Conservation (phyloP, 2,888 invertebrate species). For the Conops quadrifasciatus region DNA sequence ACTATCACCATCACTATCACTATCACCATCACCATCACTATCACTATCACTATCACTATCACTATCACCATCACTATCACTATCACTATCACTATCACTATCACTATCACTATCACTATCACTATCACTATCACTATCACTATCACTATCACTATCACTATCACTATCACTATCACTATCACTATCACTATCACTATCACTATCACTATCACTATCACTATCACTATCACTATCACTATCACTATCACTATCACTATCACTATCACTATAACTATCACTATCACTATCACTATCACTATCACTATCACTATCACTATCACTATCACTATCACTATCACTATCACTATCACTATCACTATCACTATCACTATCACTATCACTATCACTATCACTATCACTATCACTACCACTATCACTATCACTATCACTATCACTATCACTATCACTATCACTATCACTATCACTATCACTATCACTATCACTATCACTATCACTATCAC, state of each 20-base stretch:
- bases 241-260: constrained; percentile 3
- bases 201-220: background rate
- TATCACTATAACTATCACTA: background rate
- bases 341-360: background rate
- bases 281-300: constrained; percentile 1
- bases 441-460: background rate
- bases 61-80: constrained; percentile 19
- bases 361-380: background rate
- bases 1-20: constrained; percentile 17
- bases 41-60: background rate
- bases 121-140: background rate
- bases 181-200: constrained; percentile 1
- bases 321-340: background rate
- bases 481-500: background rate
- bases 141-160: background rate
- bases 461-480: background rate
- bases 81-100: background rate
- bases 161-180: background rate
- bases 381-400: background rate
- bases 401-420: no score
- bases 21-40: constrained; percentile 15
- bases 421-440: no score
- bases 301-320: background rate
- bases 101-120: background rate
- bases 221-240: constrained; percentile 1